Evolutionary conservation across 2,888 invertebrate species (phyloP), one percentile per base, ranked within the genome.

Genomic region (Anthophora plumipes): DNA sequence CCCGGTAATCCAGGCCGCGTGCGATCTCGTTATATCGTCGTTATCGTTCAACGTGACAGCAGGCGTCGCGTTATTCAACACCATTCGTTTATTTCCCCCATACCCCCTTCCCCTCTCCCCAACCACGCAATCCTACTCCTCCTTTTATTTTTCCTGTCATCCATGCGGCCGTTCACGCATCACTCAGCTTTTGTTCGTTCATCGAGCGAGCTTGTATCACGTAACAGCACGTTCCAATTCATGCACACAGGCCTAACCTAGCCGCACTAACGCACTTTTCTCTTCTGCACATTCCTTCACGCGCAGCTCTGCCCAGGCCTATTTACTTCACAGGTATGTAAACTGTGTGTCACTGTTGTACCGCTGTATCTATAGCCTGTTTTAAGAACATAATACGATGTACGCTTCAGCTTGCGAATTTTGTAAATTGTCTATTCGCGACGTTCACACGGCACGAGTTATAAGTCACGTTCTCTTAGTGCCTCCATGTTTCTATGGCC

Each of bases 311-410:
- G 81, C 80, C 81, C 85, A 87, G 87, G 89, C 89, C 89, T 85
- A 88, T 89, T 77, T 89, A 89, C 82, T 87, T 89, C 85, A 85
- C 89, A 82, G 90, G 90, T 90, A 90, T 75, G 89, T 89, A 89
- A 78, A 79, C 59, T 48, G 43, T 46, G 14, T 59, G 64, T 60
- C 46, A 41, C 25, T 50, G 55, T 25, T 63, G 41, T 50, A 54
- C 43, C 48, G 41, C 31, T 48, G 20, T n/a, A 7, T 17, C 1
- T 14, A 31, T 61, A 55, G 22, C 31, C n/a, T 4, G 52, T 14
- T 31, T 46, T n/a, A 17, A 4, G 14, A 12, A 59, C 9, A 39
- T 12, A 2, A 59, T 8, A 9, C 14, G n/a, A n/a, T n/a, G 0
- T 41, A 17, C 46, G 17, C 17, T 46, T 46, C 0, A 14, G 17